Evolutionary conservation across 2,113 vertebrate genomes (phyloP), one percentile per base, ranked within the genome.

Genomic region (Ictalurus furcatus): DNA sequence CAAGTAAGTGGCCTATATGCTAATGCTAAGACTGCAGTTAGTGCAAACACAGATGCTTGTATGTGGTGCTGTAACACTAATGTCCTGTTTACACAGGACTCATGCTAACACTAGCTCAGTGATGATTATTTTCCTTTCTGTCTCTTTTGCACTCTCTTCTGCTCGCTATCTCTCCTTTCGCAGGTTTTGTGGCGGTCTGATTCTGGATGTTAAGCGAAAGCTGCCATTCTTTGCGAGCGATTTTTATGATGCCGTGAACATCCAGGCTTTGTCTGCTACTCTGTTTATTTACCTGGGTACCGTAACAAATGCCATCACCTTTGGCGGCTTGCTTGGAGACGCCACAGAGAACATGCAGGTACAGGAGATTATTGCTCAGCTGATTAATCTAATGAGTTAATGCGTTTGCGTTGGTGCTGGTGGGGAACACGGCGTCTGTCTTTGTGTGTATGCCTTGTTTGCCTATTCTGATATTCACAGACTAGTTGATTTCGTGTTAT

Each of bases 281-380:
- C 94, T 99, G 90, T 99, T 99, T 95, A 99, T 99, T 92, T 99
- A 99, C 91, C 94, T 99, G 94, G 98, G 97, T 81, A 99, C 98
- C 0, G 97, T 99, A 90, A 99, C 98, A 90, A 99, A 99, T 0
- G 98, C 98, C 2, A 99, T 99, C 96, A 99, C 98, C 2, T 99
- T 99, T 19, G 98, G 98, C 89, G 98, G 98, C 0, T 93, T 99
- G 85, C 97, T 99, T 1, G 98, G 98, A 28, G 98, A 99, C 12
- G 98, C 98, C 16, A 99, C 98, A 0, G 98, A 99, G 0, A 99
- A 97, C 95, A 99, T 99, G 98, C 98, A 99, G 98, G 98, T 99
- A 89, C 40, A 83, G 12, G 59, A 30, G 54, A 82, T 67, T 67
- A 87, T 71, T 34, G 61, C 78, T 79, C 9, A 58, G 30, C 48